Evolutionary conservation across 2,888 invertebrate genomes (phyloP).

Genomic region (Frankliniella fusca): DNA sequence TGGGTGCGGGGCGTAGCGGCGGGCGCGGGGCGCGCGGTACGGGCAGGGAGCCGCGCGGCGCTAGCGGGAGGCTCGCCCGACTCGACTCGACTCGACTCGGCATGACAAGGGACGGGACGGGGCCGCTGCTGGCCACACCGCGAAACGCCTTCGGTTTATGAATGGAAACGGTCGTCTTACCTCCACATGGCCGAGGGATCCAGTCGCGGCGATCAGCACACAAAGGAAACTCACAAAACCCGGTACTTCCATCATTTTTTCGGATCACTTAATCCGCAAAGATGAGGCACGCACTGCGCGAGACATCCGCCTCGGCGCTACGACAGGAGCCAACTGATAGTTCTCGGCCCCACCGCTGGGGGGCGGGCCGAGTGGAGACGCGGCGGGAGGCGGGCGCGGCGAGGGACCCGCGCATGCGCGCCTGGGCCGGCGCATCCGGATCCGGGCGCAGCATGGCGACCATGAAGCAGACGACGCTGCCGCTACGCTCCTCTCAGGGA

Average conservation of each 20-base stretch:
- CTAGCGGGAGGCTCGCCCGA: no score
- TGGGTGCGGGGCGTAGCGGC: background rate
- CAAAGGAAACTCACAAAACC: slow-evolving; percentile 12
- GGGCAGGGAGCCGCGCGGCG: background rate
- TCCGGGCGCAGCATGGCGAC: slow-evolving; percentile 15
- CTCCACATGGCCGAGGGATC: slow-evolving; percentile 8
- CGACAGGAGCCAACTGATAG: slow-evolving; percentile 19
- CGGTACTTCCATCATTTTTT: slow-evolving; percentile 23
- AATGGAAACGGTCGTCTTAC: background rate
- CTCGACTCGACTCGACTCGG: slow-evolving; percentile 16
- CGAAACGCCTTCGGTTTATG: background rate
- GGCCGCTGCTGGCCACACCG: background rate
- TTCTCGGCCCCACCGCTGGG: slow-evolving; percentile 18
- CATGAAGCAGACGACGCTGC: background rate
- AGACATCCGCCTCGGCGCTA: slow-evolving; percentile 15
- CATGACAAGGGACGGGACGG: background rate
- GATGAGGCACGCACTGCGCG: slow-evolving; percentile 18
- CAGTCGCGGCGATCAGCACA: slow-evolving; percentile 7
- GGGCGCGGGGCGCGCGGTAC: background rate
- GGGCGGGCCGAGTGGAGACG: slow-evolving; percentile 1
- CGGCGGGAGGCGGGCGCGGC: background rate
- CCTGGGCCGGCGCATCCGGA: background rate
- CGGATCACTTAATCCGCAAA: slow-evolving; percentile 11
- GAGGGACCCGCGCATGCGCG: background rate
- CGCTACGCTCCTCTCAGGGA: background rate